phyloP scores from a whole-genome alignment of 2,797 vertebrate species.

The Tolypeutes matacus region DNA sequence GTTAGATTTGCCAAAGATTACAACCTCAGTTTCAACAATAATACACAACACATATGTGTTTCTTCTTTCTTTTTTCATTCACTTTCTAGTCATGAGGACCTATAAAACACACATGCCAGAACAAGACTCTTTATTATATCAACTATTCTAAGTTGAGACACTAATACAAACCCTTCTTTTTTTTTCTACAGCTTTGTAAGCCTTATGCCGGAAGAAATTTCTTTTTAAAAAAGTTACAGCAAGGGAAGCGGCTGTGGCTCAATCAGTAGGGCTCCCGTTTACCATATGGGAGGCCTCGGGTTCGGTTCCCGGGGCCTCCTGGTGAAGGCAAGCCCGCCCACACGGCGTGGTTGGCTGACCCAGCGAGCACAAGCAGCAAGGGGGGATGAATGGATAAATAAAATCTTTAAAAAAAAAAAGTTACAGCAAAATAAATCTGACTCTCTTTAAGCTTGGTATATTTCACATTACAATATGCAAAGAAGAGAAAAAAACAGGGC shows the following conservation, averaged over 20 bases:
- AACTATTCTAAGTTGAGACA: not conserved
- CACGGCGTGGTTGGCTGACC: too few relatives aligned
- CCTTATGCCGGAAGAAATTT: not conserved
- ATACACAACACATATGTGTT: not conserved
- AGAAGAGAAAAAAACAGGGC: not conserved
- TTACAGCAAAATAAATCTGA: slow-evolving; percentile 18
- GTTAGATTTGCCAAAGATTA: not conserved
- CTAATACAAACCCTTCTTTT: slow-evolving; percentile 50
- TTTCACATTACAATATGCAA: not conserved
- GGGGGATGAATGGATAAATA: too few relatives aligned
- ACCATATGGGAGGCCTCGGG: too few relatives aligned
- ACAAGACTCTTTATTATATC: not conserved
- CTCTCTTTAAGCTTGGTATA: not conserved
- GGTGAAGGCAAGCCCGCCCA: too few relatives aligned
- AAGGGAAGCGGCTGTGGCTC: too few relatives aligned
- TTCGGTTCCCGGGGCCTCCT: too few relatives aligned
- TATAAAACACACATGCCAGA: not conserved
- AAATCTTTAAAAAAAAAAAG: not conserved
- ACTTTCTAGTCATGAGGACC: not conserved
- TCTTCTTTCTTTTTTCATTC: not conserved
- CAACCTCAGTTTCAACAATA: not conserved
- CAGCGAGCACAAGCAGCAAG: too few relatives aligned
- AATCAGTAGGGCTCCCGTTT: too few relatives aligned
- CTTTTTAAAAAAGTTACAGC: not conserved
- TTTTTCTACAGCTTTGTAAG: slow-evolving; percentile 60